A percentile compares a stretch with the other conserved stretches of the same genome.
These are phyloP conservation scores for Montipora capitata DNA, from an alignment of 92 coral and sea anemone genomes.

Conservation along the genomic window DNA sequence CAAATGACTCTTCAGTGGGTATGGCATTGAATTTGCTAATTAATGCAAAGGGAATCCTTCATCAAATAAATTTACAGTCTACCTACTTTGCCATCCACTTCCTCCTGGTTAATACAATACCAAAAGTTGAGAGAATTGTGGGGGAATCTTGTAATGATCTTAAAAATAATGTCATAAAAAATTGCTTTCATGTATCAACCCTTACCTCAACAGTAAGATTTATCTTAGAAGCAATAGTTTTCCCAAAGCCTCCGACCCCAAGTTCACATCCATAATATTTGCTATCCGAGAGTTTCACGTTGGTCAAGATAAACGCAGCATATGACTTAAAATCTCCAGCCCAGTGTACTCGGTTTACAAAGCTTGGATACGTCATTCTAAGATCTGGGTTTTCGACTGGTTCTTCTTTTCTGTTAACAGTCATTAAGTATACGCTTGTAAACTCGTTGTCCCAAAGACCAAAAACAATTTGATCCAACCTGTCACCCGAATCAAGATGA, in stretches of 20 bases:
- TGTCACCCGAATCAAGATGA: constrained; percentile 3
- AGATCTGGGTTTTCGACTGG: constrained; percentile 20
- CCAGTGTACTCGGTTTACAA: constrained; percentile 31
- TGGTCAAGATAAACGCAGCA: constrained; percentile 7
- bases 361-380: not conserved
- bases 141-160: no score
- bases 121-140: no score
- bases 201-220: constrained; percentile 31
- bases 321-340: constrained; percentile 27
- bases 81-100: no score
- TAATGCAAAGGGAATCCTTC: no score
- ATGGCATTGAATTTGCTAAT: no score
- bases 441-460: constrained; percentile 47
- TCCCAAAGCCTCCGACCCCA: constrained; percentile 34
- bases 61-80: no score
- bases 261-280: constrained; percentile 39
- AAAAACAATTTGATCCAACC: constrained; percentile 14
- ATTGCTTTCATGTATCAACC: no score
- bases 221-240: constrained; percentile 34
- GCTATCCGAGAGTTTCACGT: constrained; percentile 1
- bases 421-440: constrained; percentile 1
- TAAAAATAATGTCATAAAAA: no score
- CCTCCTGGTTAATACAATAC: no score
- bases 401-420: not conserved
- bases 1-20: no score